Conservation (phyloP, 2,797 vertebrate species). For the Nasua narica region DNA sequence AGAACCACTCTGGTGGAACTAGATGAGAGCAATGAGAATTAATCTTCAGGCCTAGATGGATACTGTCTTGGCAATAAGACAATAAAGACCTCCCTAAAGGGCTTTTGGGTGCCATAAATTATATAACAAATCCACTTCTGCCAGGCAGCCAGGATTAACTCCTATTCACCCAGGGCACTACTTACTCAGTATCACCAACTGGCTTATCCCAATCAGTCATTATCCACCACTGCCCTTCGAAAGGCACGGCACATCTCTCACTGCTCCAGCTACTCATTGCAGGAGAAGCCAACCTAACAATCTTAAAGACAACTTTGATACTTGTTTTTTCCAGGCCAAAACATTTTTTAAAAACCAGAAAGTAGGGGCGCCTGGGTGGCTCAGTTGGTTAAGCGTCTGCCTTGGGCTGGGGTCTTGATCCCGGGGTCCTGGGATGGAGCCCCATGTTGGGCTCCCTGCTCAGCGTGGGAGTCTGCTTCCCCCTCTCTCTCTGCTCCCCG, state of each 20-base stretch:
- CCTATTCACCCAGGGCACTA: background rate
- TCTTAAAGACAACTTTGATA: background rate
- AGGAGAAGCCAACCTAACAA: background rate
- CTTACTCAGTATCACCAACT: background rate
- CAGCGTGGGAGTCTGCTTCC: too few species aligned
- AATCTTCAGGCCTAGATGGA: constrained; percentile 35
- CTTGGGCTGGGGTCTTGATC: background rate
- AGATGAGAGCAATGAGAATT: constrained; percentile 38
- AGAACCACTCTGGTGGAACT: constrained; percentile 2
- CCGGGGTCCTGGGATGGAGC: too few species aligned
- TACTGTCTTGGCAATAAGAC: background rate
- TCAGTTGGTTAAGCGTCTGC: background rate
- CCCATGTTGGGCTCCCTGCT: too few species aligned
- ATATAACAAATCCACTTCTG: constrained; percentile 30
- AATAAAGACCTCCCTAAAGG: constrained; percentile 25
- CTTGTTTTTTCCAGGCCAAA: background rate
- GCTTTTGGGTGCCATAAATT: constrained; percentile 46
- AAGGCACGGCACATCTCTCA: background rate
- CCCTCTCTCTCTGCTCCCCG: too few species aligned
- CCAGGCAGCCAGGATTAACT: constrained; percentile 27
- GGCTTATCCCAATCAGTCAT: background rate
- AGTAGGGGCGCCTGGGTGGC: background rate
- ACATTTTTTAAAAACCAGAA: background rate
- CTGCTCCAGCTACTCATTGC: background rate
- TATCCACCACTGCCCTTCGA: background rate